Percentiles rank a stretch among this genome's conserved stretches.
These are phyloP conservation scores for Drosophila nikananu DNA, from an alignment of 1,140 invertebrate genomes.

Conservation along the genomic window DNA sequence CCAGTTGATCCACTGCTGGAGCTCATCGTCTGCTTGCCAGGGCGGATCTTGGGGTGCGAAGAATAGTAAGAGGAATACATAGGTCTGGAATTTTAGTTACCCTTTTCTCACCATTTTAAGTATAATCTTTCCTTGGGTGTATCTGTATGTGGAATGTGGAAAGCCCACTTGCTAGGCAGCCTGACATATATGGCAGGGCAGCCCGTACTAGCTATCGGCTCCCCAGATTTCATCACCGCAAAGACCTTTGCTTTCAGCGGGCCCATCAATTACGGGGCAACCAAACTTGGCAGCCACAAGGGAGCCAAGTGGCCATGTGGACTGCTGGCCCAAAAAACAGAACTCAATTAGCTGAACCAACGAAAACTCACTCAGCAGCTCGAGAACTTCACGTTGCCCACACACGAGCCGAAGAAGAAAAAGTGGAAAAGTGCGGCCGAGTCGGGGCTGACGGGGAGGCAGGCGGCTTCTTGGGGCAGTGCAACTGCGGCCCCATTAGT, in stretches of 20 bases:
- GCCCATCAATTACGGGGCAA: slow-evolving; percentile 59
- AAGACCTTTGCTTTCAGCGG: slow-evolving; percentile 66
- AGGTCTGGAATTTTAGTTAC: background rate
- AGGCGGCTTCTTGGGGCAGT: slow-evolving; percentile 34
- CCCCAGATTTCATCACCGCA: slow-evolving; percentile 57
- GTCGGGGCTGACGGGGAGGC: slow-evolving; percentile 3
- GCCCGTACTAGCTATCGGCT: slow-evolving; percentile 16
- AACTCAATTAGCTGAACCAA: slow-evolving; percentile 70
- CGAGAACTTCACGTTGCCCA: slow-evolving; percentile 40
- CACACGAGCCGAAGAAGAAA: slow-evolving; percentile 29
- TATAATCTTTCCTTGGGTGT: slow-evolving; percentile 20
- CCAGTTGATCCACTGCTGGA: background rate
- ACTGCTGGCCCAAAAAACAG: slow-evolving; percentile 54
- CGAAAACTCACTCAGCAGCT: slow-evolving; percentile 43
- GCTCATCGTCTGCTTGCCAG: background rate
- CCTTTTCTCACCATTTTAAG: slow-evolving; percentile 23
- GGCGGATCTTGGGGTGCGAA: background rate
- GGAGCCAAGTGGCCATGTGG: slow-evolving; percentile 66
- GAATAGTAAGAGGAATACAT: background rate
- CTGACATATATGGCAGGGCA: slow-evolving; percentile 59
- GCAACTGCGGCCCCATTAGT: slow-evolving; percentile 65
- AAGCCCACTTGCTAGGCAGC: background rate
- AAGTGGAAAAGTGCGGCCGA: slow-evolving; percentile 36
- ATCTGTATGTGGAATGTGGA: slow-evolving; percentile 24
- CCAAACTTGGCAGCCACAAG: slow-evolving; percentile 69